phyloP scores from a whole-genome alignment of 2,888 invertebrate genomes.

The Torymus auratus region DNA sequence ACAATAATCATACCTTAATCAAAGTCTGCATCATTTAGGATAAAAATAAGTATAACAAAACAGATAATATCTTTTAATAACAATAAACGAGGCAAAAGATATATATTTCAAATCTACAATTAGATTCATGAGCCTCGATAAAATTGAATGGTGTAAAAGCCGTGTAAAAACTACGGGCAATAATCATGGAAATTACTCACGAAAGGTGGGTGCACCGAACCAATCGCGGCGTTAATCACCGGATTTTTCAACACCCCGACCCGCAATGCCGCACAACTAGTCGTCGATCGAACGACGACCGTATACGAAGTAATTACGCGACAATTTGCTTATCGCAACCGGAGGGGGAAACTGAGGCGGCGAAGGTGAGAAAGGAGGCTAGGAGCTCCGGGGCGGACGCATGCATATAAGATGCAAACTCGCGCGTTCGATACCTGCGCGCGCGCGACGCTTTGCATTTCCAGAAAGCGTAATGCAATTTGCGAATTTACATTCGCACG shows the following conservation, averaged over 20 bases:
- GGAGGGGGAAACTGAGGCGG: too few species aligned
- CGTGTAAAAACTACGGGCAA: too few species aligned
- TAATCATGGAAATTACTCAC: too few species aligned
- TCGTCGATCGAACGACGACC: constrained; percentile 26
- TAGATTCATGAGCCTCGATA: too few species aligned
- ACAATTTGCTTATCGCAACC: constrained; percentile 37
- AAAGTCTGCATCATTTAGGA: background rate
- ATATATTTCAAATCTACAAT: too few species aligned
- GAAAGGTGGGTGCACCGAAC: too few species aligned
- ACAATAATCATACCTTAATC: background rate
- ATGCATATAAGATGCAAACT: constrained; percentile 26
- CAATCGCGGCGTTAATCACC: too few species aligned
- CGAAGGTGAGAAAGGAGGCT: background rate
- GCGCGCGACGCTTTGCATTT: constrained; percentile 45
- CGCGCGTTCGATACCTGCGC: background rate
- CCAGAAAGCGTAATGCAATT: constrained; percentile 54
- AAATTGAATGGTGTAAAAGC: too few species aligned
- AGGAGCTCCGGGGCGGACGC: background rate
- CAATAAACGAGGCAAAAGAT: background rate
- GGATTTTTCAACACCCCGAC: too few species aligned
- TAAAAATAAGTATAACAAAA: background rate
- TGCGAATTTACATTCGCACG: constrained; percentile 45
- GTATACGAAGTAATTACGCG: constrained; percentile 43
- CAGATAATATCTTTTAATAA: too few species aligned
- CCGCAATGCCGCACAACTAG: background rate